These are phyloP conservation scores for Pantala flavescens DNA, from an alignment of 1,140 invertebrate genomes.

Conservation along the genomic window DNA sequence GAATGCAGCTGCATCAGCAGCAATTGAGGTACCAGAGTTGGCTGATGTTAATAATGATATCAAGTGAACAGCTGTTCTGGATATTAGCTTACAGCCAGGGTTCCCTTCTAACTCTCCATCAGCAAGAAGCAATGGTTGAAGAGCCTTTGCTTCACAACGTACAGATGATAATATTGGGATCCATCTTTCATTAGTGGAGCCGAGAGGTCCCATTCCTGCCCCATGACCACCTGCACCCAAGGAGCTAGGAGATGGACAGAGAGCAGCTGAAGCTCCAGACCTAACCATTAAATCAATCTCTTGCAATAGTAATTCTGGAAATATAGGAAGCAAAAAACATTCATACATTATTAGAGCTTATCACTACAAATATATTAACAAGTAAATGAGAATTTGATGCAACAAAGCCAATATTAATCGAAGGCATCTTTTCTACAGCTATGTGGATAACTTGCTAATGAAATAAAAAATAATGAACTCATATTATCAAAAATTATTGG, in stretches of 20 bases:
- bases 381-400: no score
- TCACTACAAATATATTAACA: no score
- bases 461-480: no score
- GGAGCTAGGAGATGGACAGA: conserved; percentile 19
- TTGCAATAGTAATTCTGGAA: conserved; percentile 43
- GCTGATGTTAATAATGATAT: conserved; percentile 29
- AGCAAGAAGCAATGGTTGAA: conserved; percentile 24
- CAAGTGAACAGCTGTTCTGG: conserved; percentile 20
- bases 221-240: conserved; percentile 28
- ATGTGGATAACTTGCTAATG: no score
- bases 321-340: conserved; percentile 18
- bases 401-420: no score
- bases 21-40: conserved; percentile 15
- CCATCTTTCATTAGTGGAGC: conserved; percentile 26
- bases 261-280: conserved; percentile 25
- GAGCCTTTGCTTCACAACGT: conserved; percentile 17
- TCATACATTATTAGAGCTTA: neutral
- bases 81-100: conserved; percentile 4
- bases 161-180: conserved; percentile 24
- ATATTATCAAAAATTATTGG: no score
- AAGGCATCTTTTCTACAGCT: no score
- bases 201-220: conserved; percentile 33
- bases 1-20: conserved; percentile 29
- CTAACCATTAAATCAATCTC: conserved; percentile 44
- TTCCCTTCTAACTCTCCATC: neutral